Conservation (phyloP, 2,797 vertebrate species). For the Neopelma chrysocephalum region DNA sequence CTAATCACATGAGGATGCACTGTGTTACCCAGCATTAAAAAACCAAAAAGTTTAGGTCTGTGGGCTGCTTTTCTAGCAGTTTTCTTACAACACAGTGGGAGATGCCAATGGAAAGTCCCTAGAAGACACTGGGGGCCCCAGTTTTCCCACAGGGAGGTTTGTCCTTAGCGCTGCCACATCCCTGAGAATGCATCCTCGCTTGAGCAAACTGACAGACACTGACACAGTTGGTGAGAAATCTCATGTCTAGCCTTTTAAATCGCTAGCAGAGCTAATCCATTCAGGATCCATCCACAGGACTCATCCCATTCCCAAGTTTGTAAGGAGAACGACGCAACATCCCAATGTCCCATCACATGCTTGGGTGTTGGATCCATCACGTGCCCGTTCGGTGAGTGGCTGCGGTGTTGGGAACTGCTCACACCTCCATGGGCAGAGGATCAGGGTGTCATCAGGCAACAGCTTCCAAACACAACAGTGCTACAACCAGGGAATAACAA, state of each 20-base stretch:
- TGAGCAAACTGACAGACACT: neutral
- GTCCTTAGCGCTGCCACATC: neutral
- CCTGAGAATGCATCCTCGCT: neutral
- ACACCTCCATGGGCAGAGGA: fast-evolving
- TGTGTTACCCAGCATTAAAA: neutral
- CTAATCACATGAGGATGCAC: constrained; percentile 7
- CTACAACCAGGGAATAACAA: neutral
- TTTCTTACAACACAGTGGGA: neutral
- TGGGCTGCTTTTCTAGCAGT: neutral
- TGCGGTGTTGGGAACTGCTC: fast-evolving
- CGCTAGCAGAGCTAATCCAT: neutral
- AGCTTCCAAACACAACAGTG: neutral
- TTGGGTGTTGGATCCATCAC: fast-evolving
- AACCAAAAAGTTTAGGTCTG: neutral
- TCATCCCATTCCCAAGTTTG: fast-evolving
- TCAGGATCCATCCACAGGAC: neutral
- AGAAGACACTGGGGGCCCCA: neutral
- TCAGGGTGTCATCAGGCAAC: fast-evolving
- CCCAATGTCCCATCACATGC: neutral
- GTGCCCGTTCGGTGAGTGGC: fast-evolving
- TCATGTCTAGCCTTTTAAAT: neutral
- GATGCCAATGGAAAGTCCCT: neutral
- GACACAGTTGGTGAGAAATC: neutral
- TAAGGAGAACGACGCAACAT: neutral
- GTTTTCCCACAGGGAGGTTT: neutral